phyloP scores from a whole-genome alignment of 2,113 vertebrate species.

The Salvelinus namaycush region DNA sequence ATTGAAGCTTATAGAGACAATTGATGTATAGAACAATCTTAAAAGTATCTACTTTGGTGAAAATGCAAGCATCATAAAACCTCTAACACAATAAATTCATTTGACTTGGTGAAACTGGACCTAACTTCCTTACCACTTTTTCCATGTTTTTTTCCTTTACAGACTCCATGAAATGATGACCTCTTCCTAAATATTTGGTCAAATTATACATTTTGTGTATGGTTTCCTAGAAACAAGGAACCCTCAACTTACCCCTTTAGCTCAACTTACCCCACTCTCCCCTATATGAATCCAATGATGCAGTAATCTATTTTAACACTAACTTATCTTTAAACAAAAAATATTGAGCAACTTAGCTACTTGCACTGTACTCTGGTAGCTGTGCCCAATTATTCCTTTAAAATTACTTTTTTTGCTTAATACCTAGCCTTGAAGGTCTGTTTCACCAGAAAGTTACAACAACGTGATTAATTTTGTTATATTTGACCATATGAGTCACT shows the following conservation, averaged over 20 bases:
- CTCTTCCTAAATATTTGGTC: too few relatives aligned
- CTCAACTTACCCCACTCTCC: too few relatives aligned
- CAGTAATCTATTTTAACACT: background rate
- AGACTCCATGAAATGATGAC: background rate
- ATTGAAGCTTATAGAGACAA: too few relatives aligned
- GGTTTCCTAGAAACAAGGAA: too few relatives aligned
- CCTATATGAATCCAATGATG: background rate
- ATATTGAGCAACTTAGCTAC: background rate
- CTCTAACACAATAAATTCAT: too few relatives aligned
- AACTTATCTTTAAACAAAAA: background rate
- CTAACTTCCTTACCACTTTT: too few relatives aligned
- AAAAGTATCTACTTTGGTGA: too few relatives aligned
- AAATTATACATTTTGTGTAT: too few relatives aligned
- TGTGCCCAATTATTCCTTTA: conserved; percentile 10
- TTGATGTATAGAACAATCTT: too few relatives aligned
- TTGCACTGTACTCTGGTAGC: background rate
- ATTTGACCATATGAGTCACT: conserved; percentile 46
- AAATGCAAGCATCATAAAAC: too few relatives aligned
- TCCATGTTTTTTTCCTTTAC: background rate
- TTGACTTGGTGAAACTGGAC: too few relatives aligned
- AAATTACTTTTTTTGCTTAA: conserved; percentile 12
- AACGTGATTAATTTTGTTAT: conserved; percentile 67
- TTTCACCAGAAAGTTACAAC: conserved; percentile 38
- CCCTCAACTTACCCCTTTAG: too few relatives aligned
- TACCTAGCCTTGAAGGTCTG: conserved; percentile 58